phyloP scores from a whole-genome alignment of 2,113 vertebrate genomes.

The Nestor notabilis region DNA sequence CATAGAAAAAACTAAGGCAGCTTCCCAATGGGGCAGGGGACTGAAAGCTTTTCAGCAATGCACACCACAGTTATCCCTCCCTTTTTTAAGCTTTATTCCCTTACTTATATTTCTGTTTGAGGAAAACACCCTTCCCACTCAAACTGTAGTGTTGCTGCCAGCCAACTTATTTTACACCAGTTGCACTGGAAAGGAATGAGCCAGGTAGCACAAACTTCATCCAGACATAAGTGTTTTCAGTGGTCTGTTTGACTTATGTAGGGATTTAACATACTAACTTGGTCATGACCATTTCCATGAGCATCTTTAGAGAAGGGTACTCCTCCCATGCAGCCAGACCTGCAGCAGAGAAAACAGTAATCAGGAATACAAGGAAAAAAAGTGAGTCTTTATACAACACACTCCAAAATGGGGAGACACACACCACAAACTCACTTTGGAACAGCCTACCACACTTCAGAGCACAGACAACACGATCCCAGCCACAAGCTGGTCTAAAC shows the following conservation, averaged over 20 bases:
- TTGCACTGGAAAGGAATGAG: background rate
- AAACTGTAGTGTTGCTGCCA: background rate
- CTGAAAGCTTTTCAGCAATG: background rate
- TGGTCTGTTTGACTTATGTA: background rate
- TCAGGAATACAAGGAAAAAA: background rate
- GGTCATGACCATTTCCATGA: conserved; percentile 99
- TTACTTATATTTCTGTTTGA: background rate
- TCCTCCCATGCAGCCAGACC: conserved; percentile 96
- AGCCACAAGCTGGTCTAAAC: background rate
- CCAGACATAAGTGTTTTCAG: background rate
- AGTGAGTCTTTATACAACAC: background rate
- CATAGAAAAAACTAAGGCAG: background rate
- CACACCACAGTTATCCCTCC: background rate
- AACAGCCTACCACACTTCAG: background rate
- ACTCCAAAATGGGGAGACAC: background rate
- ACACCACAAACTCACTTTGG: background rate
- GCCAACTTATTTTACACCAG: background rate
- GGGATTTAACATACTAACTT: conserved; percentile 79
- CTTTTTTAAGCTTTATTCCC: background rate
- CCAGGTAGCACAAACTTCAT: background rate
- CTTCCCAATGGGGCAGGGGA: background rate
- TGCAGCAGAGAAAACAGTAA: conserved; percentile 37
- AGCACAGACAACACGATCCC: background rate
- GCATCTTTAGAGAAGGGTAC: conserved; percentile 97
- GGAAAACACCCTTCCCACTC: background rate